Evolutionary conservation across 2,113 vertebrate genomes (phyloP), one percentile per base, ranked within the genome.

Genomic region (Planiliza haematocheilus): DNA sequence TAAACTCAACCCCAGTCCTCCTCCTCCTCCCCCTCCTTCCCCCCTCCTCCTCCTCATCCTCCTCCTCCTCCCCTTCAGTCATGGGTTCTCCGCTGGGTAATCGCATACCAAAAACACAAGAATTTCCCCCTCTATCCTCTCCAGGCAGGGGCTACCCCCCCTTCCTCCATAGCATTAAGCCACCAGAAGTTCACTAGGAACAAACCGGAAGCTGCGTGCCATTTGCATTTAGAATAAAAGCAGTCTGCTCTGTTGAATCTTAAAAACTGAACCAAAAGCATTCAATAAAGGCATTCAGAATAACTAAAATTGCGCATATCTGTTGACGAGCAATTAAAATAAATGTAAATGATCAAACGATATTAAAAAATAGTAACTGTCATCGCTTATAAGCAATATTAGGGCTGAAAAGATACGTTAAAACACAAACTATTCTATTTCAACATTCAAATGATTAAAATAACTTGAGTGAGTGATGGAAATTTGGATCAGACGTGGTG

Each of bases 21-120:
- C 24, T 30, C 5, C 41, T 14, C 60, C 55, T 36, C 55, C n/a
- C n/a, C n/a, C n/a, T n/a, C n/a, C n/a, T n/a, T n/a, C n/a, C n/a
- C n/a, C n/a, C n/a, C 39, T 74, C 62, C 67, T 57, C 61, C 59
- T 56, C 66, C 68, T 60, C 58, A 48, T 66, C 60, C 67, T 34
- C 49, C 70, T 56, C 71, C 66, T 78, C 64, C 63, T 79, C 74
- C 77, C 51, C 64, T 76, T 73, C 84, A 88, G 87, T 89, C 88
- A 91, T 88, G 89, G 88, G 85, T 89, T 92, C 88, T 88, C 84
- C 71, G 7, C 85, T 82, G 86, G 84, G 84, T 90, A 81, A 88
- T 89, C 67, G 60, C 91, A 86, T 92, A 88, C 88, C 88, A 90
- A 89, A 90, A 77, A 84, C 88, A 89, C 83, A 87, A 87, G 88